A percentile compares a stretch with the other conserved stretches of the same genome.
These are phyloP conservation scores for Steinernema scapterisci DNA, from an alignment of 2,888 invertebrate genomes.

Conservation along the genomic window DNA sequence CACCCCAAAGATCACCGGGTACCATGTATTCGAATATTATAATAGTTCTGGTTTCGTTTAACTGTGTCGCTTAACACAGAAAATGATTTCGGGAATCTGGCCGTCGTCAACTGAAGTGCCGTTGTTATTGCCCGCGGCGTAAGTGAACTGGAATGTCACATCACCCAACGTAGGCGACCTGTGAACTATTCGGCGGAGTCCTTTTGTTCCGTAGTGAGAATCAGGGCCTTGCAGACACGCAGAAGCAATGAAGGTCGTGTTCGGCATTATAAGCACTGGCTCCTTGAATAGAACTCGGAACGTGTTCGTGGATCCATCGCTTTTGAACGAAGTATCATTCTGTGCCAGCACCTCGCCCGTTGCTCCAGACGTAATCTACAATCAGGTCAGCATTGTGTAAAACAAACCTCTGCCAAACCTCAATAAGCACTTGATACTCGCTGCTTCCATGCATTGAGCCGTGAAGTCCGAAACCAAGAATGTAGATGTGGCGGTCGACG, in stretches of 20 bases:
- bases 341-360: constrained; percentile 78
- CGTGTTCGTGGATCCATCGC: constrained; percentile 75
- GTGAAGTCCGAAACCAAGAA: constrained; percentile 83
- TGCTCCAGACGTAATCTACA: constrained; percentile 77
- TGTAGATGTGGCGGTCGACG: constrained; percentile 80
- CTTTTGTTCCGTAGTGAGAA: constrained; percentile 84
- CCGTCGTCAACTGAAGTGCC: constrained; percentile 84
- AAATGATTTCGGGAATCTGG: constrained; percentile 85
- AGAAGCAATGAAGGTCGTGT: constrained; percentile 81
- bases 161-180: constrained; percentile 74
- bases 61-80: constrained; percentile 72
- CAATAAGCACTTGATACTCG: constrained; percentile 79
- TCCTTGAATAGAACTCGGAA: constrained; percentile 82
- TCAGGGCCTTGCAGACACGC: constrained; percentile 80
- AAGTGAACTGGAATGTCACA: constrained; percentile 81
- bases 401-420: constrained; percentile 66
- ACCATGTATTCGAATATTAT: background rate
- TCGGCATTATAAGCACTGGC: constrained; percentile 80
- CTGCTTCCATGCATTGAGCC: constrained; percentile 80
- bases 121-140: constrained; percentile 81
- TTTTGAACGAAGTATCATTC: constrained; percentile 79
- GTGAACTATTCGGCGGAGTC: constrained; percentile 78
- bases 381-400: constrained; percentile 37
- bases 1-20: background rate
- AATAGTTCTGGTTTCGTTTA: background rate